phyloP scores from a whole-genome alignment of 2,888 invertebrate genomes.

The Erebia aethiops region DNA sequence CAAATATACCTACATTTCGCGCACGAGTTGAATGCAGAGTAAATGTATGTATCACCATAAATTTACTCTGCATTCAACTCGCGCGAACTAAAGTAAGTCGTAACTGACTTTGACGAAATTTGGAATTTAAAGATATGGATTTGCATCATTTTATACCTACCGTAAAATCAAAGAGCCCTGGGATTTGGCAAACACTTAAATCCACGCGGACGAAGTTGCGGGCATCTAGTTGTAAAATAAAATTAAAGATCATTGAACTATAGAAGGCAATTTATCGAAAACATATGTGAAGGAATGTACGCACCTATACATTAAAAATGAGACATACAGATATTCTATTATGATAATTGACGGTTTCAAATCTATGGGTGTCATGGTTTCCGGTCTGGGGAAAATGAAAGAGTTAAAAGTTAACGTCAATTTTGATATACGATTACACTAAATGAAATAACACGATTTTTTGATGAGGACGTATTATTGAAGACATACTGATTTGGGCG shows the following conservation, averaged over 20 bases:
- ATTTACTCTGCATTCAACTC: too few species aligned
- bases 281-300: slow-evolving; percentile 27
- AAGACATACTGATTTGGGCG: too few species aligned
- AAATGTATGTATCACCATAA: too few species aligned
- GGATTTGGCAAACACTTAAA: too few species aligned
- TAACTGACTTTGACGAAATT: too few species aligned
- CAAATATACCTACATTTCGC: too few species aligned
- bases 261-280: slow-evolving; percentile 20
- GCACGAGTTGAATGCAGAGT: too few species aligned
- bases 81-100: too few species aligned
- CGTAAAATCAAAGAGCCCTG: too few species aligned
- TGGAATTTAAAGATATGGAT: too few species aligned
- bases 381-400: slow-evolving; percentile 60
- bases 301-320: slow-evolving; percentile 39
- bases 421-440: slow-evolving; percentile 39
- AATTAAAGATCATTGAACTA: slow-evolving; percentile 33
- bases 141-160: too few species aligned
- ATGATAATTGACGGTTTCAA: slow-evolving; percentile 71
- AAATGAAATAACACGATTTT: slow-evolving; percentile 28
- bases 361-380: slow-evolving; percentile 71
- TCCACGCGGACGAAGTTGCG: too few species aligned
- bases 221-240: background rate
- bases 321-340: slow-evolving; percentile 56
- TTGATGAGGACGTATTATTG: background rate
- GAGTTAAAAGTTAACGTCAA: slow-evolving; percentile 41